These are phyloP conservation scores for Aptenodytes forsteri DNA, from an alignment of 2,113 vertebrate species.

Conservation along the genomic window DNA sequence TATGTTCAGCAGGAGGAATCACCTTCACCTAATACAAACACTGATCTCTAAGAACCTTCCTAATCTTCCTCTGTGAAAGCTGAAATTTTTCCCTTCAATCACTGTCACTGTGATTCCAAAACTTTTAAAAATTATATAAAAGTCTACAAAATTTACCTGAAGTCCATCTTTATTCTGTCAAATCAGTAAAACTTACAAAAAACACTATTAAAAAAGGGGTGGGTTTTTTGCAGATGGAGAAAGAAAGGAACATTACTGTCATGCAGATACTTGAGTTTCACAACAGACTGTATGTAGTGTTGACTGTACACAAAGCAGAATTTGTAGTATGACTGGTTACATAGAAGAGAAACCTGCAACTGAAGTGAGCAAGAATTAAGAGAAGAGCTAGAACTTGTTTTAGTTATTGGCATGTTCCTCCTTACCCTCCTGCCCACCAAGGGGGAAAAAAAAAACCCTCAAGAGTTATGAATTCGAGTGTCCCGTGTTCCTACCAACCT, in stretches of 20 bases:
- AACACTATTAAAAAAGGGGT: background rate
- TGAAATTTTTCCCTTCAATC: background rate
- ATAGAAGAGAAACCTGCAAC: background rate
- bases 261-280: background rate
- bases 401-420: background rate
- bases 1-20: background rate
- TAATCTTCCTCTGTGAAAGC: background rate
- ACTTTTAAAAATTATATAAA: background rate
- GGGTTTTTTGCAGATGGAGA: background rate
- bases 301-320: background rate
- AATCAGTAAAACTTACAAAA: background rate
- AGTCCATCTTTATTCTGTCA: background rate
- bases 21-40: background rate
- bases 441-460: background rate
- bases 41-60: background rate
- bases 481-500: background rate
- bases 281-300: background rate
- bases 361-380: background rate
- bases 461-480: background rate
- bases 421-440: no score
- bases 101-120: background rate
- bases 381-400: background rate
- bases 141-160: background rate
- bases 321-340: background rate
- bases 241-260: background rate